Base-by-base conservation (phyloP, 2,113 vertebrate genomes). In the Octodon degus region DNA sequence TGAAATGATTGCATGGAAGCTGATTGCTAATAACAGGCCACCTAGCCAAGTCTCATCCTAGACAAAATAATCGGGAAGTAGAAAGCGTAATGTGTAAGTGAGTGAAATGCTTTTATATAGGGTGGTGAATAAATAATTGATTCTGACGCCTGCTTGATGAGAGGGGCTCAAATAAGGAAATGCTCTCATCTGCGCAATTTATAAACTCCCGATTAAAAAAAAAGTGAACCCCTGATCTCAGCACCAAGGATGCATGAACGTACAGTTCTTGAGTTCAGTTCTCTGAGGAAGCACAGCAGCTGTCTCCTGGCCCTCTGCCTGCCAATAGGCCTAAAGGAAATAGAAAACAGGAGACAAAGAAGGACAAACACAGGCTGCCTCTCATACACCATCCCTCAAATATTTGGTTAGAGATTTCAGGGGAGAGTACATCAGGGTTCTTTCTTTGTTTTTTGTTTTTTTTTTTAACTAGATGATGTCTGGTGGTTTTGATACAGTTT, bases 331-430 rank as follows among this genome's bases (percentile, higher is more conserved):
- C 90, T 43, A 13, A 72, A 94, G 80, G 87, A 87, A 82, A 83
- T 24, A 91, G 89, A 89, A 90, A 89, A 93, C 84, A 91, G 93
- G 47, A 63, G 82, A 84, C 62, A 95, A 62, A 65, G 83, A 62
- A 83, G 84, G 84, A 65, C 86, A 93, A 85, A 93, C 60, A 79
- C 90, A 93, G 47, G 93, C 91, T 94, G 91, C 87, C 81, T 62
- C 80, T 76, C 55, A 50, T 12, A 17, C 32, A n/a, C 65, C 5
- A 2, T 40, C 92, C 81, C 53, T 95, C 90, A 93, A 93, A 92
- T 95, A 74, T 94, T 96, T 90, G 83, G 68, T 37, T 47, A 96
- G 62, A 82, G 90, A 84, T 96, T 86, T 94, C 22, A 25, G 70
- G 89, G 84, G 93, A 72, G 47, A 93, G 68, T 19, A 34, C 3